Conservation (phyloP, 2,888 invertebrate genomes). For the Cloeon dipterum region DNA sequence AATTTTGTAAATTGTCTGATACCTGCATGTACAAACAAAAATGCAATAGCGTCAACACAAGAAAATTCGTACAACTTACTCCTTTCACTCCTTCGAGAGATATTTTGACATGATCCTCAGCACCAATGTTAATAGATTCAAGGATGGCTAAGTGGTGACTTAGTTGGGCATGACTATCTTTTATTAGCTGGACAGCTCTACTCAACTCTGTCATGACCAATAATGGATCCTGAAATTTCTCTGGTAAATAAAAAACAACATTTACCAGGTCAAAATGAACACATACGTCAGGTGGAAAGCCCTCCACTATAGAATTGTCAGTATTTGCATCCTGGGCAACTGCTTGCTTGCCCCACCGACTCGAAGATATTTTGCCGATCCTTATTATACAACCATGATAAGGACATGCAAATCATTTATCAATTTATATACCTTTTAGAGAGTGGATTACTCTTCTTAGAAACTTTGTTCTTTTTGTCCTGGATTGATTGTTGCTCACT, state of each 20-base stretch:
- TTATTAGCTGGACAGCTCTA: not conserved
- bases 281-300: conserved; percentile 19
- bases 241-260: not conserved
- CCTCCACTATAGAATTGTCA: conserved; percentile 17
- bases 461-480: too few relatives aligned
- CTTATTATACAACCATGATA: too few relatives aligned
- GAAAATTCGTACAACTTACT: too few relatives aligned
- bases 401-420: not conserved
- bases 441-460: not conserved
- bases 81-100: not conserved
- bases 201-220: not conserved
- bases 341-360: conserved; percentile 4
- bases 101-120: not conserved
- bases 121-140: not conserved
- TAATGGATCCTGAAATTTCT: not conserved
- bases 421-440: too few relatives aligned
- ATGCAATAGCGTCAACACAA: too few relatives aligned
- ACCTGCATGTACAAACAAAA: not conserved
- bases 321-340: not conserved
- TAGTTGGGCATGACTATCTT: not conserved
- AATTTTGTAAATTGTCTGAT: not conserved
- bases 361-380: conserved; percentile 1
- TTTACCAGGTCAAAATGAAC: not conserved
- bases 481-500: too few relatives aligned
- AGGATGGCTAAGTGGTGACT: not conserved